Evolutionary conservation across 1,140 invertebrate genomes (phyloP).

Genomic region (Zaprionus ghesquierei): DNA sequence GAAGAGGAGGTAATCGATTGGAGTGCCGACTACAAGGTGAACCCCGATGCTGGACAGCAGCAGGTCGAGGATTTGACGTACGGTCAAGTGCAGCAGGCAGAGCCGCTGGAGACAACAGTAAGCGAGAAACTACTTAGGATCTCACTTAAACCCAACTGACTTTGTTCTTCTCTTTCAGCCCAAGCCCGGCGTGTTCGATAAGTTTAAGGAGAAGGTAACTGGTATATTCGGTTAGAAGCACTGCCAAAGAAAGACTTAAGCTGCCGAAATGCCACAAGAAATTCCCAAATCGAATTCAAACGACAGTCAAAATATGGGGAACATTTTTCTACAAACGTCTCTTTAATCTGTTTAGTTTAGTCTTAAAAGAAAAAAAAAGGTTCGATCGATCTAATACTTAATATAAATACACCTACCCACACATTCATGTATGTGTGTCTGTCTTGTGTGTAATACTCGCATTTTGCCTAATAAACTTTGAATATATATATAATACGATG

Average conservation of each 20-base stretch:
- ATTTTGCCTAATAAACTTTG: constrained; percentile 59
- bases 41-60: constrained; percentile 34
- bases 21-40: constrained; percentile 30
- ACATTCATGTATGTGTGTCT: constrained; percentile 12
- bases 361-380: constrained; percentile 41
- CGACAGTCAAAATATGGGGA: constrained; percentile 16
- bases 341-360: constrained; percentile 49
- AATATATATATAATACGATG: constrained; percentile 48
- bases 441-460: constrained; percentile 30
- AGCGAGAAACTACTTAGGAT: not conserved
- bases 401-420: constrained; percentile 34
- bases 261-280: constrained; percentile 19
- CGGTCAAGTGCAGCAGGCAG: constrained; percentile 17
- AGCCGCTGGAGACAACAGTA: constrained; percentile 33
- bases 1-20: constrained; percentile 21
- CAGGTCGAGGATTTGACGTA: constrained; percentile 46
- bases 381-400: constrained; percentile 38
- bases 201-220: constrained; percentile 47
- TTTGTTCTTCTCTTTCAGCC: constrained; percentile 11
- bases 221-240: constrained; percentile 47
- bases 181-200: constrained; percentile 18
- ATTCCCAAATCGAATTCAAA: constrained; percentile 33
- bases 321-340: constrained; percentile 36
- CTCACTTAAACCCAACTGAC: not conserved
- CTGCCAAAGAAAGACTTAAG: constrained; percentile 41